A percentile compares a stretch with the other conserved stretches of the same genome.
These are phyloP conservation scores for Alaudala cheleensis DNA, from an alignment of 2,113 vertebrate species.

Conservation along the genomic window DNA sequence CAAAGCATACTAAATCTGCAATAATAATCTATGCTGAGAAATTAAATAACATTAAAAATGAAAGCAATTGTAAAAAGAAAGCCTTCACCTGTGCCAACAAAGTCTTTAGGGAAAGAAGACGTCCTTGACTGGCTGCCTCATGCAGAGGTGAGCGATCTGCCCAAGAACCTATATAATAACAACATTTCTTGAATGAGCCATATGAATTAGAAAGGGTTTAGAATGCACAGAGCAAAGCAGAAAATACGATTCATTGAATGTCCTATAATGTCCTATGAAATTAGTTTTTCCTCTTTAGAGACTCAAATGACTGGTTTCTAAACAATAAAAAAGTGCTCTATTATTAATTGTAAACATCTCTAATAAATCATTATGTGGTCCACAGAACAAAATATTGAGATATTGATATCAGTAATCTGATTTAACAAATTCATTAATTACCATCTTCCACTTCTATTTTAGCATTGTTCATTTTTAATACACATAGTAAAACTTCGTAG, in stretches of 20 bases:
- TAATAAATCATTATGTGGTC: background rate
- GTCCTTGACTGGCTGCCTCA: slow-evolving; percentile 92
- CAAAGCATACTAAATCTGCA: background rate
- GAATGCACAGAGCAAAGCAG: slow-evolving; percentile 5
- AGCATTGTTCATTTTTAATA: background rate
- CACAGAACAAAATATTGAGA: background rate
- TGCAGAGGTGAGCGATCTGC: slow-evolving; percentile 93
- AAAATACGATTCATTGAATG: background rate
- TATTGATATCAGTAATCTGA: background rate
- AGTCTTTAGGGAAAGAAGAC: slow-evolving; percentile 89
- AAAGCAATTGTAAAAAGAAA: slow-evolving; percentile 13
- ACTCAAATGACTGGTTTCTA: background rate
- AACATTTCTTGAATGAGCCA: slow-evolving; percentile 31
- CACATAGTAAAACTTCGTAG: background rate
- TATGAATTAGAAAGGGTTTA: background rate
- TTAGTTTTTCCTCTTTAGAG: background rate
- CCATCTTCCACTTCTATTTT: background rate
- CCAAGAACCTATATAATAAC: slow-evolving; percentile 85
- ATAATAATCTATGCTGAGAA: background rate
- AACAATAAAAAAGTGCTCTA: background rate
- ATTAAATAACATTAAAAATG: background rate
- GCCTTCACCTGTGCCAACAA: slow-evolving; percentile 88
- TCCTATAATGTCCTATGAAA: background rate
- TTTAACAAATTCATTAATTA: background rate
- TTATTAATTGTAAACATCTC: background rate